Evolutionary conservation across 2,888 invertebrate genomes (phyloP), one percentile per base, ranked within the genome.

Genomic region (Xestia sexstrigata): DNA sequence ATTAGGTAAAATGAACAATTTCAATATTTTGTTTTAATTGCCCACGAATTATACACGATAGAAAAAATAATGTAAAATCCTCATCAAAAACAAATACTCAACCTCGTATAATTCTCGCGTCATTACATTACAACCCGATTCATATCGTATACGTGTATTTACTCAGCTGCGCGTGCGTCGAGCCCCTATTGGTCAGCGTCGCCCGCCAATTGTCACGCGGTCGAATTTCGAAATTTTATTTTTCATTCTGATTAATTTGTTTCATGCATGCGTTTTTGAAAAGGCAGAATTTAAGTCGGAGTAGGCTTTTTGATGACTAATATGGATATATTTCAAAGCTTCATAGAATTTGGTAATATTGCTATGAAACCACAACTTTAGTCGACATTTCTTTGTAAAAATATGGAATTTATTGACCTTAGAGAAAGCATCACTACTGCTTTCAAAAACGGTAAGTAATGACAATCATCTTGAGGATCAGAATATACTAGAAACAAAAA

Each of bases 51-150:
- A 13, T 79, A 65, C 23, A 42, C 13, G 20, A 9, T 23, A 69
- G 3, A n/a, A 30, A 67, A 76, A 45, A 78, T 20, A 71, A 55
- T 8, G 58, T 39, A 66, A 55, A 74, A 74, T 65, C 63, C 11
- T 68, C 68, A 78, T 47, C 17, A 62, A 60, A 42, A 74, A 71
- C 65, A 11, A 79, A 79, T 84, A 84, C 52, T 65, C 26, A 76
- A 63, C 62, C 47, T 49, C 39, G 39, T 74, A 68, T 47, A 86
- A 26, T 70, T 75, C 70, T 75, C 76, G 75, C 84, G 83, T 82
- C 88, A 83, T 87, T 83, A 84, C 84, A 88, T 86, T 85, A 85
- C 85, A 88, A 88, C 87, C 88, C 85, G 88, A 89, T 87, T 89
- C 90, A 81, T 82, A 87, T 84, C 84, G 70, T 71, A 78, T 86